Evolutionary conservation across 2,888 invertebrate species (phyloP).

Genomic region (Ophion ellenae): DNA sequence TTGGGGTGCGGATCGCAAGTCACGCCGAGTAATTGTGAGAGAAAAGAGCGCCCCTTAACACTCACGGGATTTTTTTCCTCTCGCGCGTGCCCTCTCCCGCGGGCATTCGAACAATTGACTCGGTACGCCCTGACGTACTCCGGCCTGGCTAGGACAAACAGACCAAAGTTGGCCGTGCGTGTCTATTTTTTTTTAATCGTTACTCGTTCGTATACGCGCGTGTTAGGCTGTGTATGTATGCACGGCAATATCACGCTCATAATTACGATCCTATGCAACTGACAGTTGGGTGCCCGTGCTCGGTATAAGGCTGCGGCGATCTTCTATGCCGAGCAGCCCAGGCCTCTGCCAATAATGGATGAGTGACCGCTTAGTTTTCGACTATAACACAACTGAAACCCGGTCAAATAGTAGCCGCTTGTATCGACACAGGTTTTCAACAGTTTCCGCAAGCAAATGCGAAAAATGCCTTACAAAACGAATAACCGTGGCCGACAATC

Average conservation of each 20-base stretch:
- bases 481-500: too few species aligned
- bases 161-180: not conserved
- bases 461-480: too few species aligned
- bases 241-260: not conserved
- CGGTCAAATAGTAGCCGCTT: too few species aligned
- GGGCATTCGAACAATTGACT: constrained; percentile 49
- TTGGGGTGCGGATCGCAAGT: constrained; percentile 81
- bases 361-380: too few species aligned
- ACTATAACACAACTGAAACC: too few species aligned
- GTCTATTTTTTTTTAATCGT: constrained; percentile 1
- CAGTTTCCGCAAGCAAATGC: too few species aligned
- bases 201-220: not conserved
- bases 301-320: not conserved
- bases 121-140: constrained; percentile 21
- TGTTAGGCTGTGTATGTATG: not conserved
- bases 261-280: not conserved
- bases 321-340: too few species aligned
- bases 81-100: constrained; percentile 47
- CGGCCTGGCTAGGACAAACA: not conserved
- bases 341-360: too few species aligned
- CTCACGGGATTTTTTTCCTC: constrained; percentile 51
- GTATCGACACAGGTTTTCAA: too few species aligned
- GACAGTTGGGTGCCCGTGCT: not conserved
- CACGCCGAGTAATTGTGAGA: constrained; percentile 81
- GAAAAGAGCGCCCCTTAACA: constrained; percentile 45